Percentiles rank a stretch among this genome's conserved stretches.
These are phyloP conservation scores for Drosophila santomea DNA, from an alignment of 1,140 invertebrate genomes.

Conservation along the genomic window DNA sequence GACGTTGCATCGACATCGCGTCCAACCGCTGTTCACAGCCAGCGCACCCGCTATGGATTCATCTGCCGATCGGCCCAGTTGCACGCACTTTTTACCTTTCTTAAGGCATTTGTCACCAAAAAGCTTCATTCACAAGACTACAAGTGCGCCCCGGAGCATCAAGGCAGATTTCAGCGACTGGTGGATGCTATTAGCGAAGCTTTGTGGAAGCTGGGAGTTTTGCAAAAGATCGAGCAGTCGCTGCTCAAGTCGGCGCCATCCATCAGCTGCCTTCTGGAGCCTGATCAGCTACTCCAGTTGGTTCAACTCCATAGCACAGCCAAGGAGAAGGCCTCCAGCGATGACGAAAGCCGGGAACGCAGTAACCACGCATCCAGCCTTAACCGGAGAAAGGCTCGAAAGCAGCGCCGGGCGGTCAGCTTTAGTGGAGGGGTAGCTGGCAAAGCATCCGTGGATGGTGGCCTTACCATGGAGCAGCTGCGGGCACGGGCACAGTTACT, in stretches of 20 bases:
- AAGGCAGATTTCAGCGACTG: conserved; percentile 63
- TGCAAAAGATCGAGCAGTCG: conserved; percentile 74
- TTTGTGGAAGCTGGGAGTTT: conserved; percentile 71
- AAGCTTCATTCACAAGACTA: conserved; percentile 78
- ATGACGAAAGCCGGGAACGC: conserved; percentile 76
- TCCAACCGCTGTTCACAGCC: background rate
- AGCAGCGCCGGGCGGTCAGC: conserved; percentile 63
- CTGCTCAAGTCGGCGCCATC: conserved; percentile 22
- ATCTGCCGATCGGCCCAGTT: conserved; percentile 65
- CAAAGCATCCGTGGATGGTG: conserved; percentile 9
- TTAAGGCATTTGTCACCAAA: conserved; percentile 73
- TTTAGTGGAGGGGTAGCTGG: conserved; percentile 55
- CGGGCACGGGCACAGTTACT: conserved; percentile 30
- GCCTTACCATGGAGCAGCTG: conserved; percentile 44
- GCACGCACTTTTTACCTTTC: conserved; percentile 63
- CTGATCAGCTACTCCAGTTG: conserved; percentile 67
- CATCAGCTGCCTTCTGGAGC: conserved; percentile 46
- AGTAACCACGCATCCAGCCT: conserved; percentile 60
- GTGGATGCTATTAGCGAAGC: conserved; percentile 73
- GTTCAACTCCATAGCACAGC: conserved; percentile 64
- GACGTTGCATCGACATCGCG: conserved; percentile 36
- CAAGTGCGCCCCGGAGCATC: conserved; percentile 53
- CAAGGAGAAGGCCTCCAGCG: conserved; percentile 71
- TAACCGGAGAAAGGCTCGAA: conserved; percentile 64
- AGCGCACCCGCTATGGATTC: conserved; percentile 62